A percentile compares a stretch with the other conserved stretches of the same genome.
Conservation (phyloP, 2,797 vertebrate species). For the Lindbergichthys nudifrons region DNA sequence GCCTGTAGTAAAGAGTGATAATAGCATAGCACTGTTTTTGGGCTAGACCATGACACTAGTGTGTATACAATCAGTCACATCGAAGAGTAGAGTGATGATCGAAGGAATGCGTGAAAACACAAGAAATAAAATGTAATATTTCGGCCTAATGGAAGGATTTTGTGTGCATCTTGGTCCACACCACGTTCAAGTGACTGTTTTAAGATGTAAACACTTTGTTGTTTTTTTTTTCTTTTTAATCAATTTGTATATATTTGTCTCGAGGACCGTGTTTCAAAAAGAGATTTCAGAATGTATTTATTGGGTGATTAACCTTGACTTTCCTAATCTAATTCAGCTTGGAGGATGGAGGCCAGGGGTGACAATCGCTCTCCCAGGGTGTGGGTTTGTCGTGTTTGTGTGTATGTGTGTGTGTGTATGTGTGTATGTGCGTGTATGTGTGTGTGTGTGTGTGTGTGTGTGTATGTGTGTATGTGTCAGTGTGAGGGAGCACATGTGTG, state of each 20-base stretch:
- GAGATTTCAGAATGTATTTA: conserved; percentile 88
- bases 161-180: conserved; percentile 53
- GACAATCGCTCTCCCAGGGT: conserved; percentile 62
- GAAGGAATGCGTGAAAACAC: background rate
- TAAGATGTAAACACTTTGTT: conserved; percentile 71
- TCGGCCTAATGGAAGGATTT: conserved; percentile 44
- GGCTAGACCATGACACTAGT: conserved; percentile 68
- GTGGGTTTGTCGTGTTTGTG: conserved; percentile 19
- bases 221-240: conserved; percentile 56
- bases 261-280: conserved; percentile 66
- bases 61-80: conserved; percentile 67
- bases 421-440: conserved; percentile 9
- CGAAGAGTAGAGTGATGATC: conserved; percentile 12
- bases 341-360: conserved; percentile 57
- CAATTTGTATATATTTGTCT: conserved; percentile 80
- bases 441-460: background rate
- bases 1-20: conserved; percentile 70
- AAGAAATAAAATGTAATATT: background rate
- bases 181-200: conserved; percentile 68
- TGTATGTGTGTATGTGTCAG: conserved; percentile 5
- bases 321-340: conserved; percentile 56
- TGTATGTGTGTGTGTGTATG: background rate
- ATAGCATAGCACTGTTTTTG: conserved; percentile 55
- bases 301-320: conserved; percentile 76
- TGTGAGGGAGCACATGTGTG: conserved; percentile 32